Conservation (phyloP, 1,140 invertebrate species). For the Lasioglossum baleicum region DNA sequence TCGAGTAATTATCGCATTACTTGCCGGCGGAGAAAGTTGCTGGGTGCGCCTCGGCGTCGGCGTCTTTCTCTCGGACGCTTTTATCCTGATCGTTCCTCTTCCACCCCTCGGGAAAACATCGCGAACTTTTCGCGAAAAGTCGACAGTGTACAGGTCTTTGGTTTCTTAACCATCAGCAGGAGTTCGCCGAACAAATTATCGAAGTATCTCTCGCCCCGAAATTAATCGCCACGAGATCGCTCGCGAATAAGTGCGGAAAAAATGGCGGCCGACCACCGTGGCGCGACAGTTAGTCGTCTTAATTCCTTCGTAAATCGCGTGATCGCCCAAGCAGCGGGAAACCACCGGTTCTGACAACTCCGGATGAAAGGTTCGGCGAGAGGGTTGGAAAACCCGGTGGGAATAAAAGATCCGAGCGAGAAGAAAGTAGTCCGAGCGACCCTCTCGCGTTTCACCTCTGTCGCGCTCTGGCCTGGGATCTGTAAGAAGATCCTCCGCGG, state of each 20-base stretch:
- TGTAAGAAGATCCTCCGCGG: slow-evolving; percentile 30
- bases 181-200: too few species aligned
- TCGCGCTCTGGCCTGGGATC: neutral
- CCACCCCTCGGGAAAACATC: too few species aligned
- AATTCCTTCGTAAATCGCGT: slow-evolving; percentile 38
- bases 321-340: slow-evolving; percentile 4
- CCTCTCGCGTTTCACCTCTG: slow-evolving; percentile 8
- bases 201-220: too few species aligned
- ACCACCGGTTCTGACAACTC: neutral
- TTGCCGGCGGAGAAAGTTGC: slow-evolving; percentile 50
- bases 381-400: neutral
- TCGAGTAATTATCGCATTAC: slow-evolving; percentile 71
- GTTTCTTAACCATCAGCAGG: too few species aligned
- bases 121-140: neutral
- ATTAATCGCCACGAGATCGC: neutral
- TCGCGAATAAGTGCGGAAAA: neutral
- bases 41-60: neutral
- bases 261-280: too few species aligned
- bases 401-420: slow-evolving; percentile 19
- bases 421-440: slow-evolving; percentile 1
- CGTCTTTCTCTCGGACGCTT: neutral
- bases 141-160: too few species aligned
- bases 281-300: neutral
- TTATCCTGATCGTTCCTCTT: too few species aligned
- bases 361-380: slow-evolving; percentile 10